phyloP scores from a whole-genome alignment of 2,113 vertebrate species.

The Piaya cayana region DNA sequence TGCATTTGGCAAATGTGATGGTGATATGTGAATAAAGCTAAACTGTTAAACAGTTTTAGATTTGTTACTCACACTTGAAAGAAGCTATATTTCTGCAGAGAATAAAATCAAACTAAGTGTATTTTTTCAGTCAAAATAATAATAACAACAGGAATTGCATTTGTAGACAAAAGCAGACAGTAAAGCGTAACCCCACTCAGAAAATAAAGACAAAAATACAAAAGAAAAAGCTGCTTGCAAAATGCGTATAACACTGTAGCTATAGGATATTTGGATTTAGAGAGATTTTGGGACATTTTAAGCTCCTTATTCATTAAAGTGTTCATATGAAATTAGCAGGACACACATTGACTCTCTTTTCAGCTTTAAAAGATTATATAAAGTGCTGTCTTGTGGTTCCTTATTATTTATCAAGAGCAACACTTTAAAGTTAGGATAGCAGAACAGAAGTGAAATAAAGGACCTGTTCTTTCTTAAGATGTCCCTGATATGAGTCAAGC shows the following conservation, averaged over 20 bases:
- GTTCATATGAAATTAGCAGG: neutral
- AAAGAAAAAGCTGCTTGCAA: neutral
- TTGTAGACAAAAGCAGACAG: neutral
- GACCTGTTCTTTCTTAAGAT: neutral
- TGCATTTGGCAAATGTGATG: conserved; percentile 20
- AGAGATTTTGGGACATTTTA: neutral
- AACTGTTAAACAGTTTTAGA: neutral
- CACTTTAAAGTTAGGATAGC: neutral
- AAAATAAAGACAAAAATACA: neutral
- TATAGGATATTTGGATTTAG: neutral
- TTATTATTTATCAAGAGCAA: neutral
- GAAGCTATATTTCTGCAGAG: neutral
- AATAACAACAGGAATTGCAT: neutral
- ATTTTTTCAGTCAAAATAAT: neutral
- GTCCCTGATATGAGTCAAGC: neutral
- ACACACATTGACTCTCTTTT: neutral
- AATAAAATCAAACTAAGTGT: conserved; percentile 4
- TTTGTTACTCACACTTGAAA: neutral
- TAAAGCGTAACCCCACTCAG: neutral
- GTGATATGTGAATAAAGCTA: neutral
- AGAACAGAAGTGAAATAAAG: neutral
- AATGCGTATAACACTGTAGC: rapidly evolving
- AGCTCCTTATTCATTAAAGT: neutral
- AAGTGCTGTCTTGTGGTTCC: neutral
- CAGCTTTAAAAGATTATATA: neutral